Base-by-base conservation (phyloP, 2,888 invertebrate species). In the Mythimna impura region DNA sequence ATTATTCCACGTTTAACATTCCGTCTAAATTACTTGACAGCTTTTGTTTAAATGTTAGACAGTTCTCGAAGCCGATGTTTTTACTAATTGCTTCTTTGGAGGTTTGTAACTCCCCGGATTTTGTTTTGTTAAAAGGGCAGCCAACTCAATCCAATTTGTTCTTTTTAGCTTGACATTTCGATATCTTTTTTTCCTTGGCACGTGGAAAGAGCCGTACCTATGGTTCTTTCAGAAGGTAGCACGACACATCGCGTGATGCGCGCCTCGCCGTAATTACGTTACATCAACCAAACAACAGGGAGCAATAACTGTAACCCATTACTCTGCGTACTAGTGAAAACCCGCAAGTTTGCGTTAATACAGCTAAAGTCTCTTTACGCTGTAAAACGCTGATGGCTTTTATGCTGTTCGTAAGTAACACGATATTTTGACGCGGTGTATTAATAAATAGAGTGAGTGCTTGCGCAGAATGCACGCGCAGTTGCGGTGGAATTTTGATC, bases 231-330 rank as follows among this genome's bases (percentile, higher is more conserved):
- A 61, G 78, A 30, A 47, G 72, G 52, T 20, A 78, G 78, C 90
- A 91, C 91, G 91, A 87, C 81, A 91, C 79, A 89, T 93, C 86
- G 92, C 93, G 92, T 93, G 92, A 83, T 83, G 86, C 81, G 75
- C 86, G 87, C 86, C 83, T 76, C 82, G 73, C 82, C 73, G 81
- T 93, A 91, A 93, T 93, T 91, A 88, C 88, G 86, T 90, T 89
- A 91, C 91, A 89, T 91, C 89, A 89, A 86, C 88, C 87, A 86
- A 91, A 90, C 89, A 90, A 90, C 87, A 86, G 89, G 88, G 89
- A 87, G 88, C 87, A 88, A 90, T 91, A 91, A 92, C 88, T 89
- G 89, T 89, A 89, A 92, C 89, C 87, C 89, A 89, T 90, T 89
- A 89, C 86, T 83, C 82, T 80, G 80, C 78, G 85, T 87, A 85